Percentiles rank a stretch among this genome's conserved stretches.
phyloP scores from a whole-genome alignment of 2,113 vertebrate genomes.

The Tinamus guttatus region DNA sequence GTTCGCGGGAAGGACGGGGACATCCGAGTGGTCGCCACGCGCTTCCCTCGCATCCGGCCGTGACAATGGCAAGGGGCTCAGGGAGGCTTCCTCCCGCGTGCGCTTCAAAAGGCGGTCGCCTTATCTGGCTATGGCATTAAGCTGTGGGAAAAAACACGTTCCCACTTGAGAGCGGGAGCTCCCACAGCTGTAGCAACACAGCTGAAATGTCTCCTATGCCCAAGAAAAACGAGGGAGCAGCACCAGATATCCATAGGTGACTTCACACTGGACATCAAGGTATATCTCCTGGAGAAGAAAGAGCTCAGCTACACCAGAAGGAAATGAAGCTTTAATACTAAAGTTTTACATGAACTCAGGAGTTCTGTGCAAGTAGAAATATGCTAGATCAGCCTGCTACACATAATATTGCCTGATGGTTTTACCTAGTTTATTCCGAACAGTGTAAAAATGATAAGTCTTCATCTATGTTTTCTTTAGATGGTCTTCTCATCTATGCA shows the following conservation, averaged over 20 bases:
- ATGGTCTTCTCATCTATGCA: neutral
- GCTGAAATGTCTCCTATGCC: neutral
- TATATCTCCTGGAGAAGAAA: neutral
- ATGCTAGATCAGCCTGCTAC: neutral
- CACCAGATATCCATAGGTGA: neutral
- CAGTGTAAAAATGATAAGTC: neutral
- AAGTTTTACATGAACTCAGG: neutral
- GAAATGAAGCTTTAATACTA: neutral
- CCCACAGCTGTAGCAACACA: neutral
- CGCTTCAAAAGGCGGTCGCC: neutral
- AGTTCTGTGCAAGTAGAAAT: neutral
- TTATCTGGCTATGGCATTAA: slow-evolving; percentile 19
- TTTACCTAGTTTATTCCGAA: neutral
- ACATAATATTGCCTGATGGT: neutral
- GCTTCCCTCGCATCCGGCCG: slow-evolving; percentile 41
- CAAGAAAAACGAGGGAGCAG: neutral
- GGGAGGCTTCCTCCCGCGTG: neutral
- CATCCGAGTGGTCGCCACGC: fast-evolving
- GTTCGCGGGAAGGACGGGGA: neutral
- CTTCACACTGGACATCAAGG: neutral
- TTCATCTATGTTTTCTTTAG: neutral
- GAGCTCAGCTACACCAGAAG: neutral
- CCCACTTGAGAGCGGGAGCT: neutral
- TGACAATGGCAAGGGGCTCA: neutral
- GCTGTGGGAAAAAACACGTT: neutral